phyloP scores from a whole-genome alignment of 2,113 vertebrate species.

The Heloderma charlesbogerti region DNA sequence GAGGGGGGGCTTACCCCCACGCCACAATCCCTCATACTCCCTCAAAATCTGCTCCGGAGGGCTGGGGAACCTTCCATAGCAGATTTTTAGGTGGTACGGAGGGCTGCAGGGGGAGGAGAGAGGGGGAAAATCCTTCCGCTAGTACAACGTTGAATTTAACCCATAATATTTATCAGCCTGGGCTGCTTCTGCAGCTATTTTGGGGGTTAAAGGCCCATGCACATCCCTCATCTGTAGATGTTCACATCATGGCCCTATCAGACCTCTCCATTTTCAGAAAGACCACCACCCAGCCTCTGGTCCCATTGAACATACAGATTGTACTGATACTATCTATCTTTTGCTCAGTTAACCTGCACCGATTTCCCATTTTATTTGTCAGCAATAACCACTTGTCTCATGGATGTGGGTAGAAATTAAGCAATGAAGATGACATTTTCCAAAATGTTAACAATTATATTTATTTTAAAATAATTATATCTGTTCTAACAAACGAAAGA shows the following conservation, averaged over 20 bases:
- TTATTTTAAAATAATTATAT: not conserved
- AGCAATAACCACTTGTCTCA: not conserved
- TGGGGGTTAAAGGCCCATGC: not conserved
- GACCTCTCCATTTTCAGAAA: not conserved
- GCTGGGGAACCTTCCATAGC: too few species aligned
- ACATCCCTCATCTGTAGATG: not conserved
- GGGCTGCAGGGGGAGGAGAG: too few species aligned
- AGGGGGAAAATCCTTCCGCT: too few species aligned
- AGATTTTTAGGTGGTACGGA: too few species aligned
- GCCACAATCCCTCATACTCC: too few species aligned
- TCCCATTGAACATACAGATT: too few species aligned
- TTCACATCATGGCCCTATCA: not conserved
- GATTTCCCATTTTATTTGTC: not conserved
- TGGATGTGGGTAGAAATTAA: not conserved
- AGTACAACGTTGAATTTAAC: too few species aligned
- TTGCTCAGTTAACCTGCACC: not conserved
- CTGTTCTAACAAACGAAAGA: not conserved
- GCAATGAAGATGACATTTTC: not conserved
- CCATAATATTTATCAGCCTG: too few species aligned
- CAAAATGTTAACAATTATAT: not conserved
- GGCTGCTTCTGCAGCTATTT: not conserved
- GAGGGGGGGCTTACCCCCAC: too few species aligned
- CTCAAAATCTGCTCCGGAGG: too few species aligned
- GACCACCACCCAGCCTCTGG: not conserved
- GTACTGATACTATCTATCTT: not conserved